Evolutionary conservation across 2,888 invertebrate species (phyloP).

Genomic region (Lobophora halterata): DNA sequence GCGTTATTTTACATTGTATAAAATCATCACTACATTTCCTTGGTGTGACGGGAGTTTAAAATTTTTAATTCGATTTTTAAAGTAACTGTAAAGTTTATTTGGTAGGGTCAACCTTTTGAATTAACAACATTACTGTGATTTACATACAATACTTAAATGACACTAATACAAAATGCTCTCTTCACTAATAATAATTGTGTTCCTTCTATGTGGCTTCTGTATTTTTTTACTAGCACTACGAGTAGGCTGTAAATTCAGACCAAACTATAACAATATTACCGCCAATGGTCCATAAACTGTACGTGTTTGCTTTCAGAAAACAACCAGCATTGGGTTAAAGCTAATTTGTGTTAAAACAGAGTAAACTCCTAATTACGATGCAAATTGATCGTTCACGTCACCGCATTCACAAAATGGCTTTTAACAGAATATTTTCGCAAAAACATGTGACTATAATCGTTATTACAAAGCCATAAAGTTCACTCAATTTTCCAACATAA

Average conservation of each 20-base stretch:
- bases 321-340: constrained; percentile 52
- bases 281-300: constrained; percentile 34
- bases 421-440: constrained; percentile 45
- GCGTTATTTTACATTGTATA: no score
- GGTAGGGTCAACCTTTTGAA: no score
- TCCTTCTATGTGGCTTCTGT: no score
- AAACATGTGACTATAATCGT: constrained; percentile 30
- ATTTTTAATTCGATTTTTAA: no score
- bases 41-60: no score
- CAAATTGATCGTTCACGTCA: constrained; percentile 72
- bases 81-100: no score
- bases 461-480: constrained; percentile 20
- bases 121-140: no score
- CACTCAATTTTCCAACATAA: constrained; percentile 14
- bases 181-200: no score
- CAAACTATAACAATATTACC: constrained; percentile 19
- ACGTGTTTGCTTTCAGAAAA: constrained; percentile 47
- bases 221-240: no score
- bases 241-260: constrained; percentile 9
- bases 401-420: constrained; percentile 59
- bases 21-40: no score
- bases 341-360: constrained; percentile 70
- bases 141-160: no score
- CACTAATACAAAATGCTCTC: no score
- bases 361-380: constrained; percentile 70